Base-by-base conservation (phyloP, 37 sponge, comb jelly and placozoan species). In the Eunapius fragilis region DNA sequence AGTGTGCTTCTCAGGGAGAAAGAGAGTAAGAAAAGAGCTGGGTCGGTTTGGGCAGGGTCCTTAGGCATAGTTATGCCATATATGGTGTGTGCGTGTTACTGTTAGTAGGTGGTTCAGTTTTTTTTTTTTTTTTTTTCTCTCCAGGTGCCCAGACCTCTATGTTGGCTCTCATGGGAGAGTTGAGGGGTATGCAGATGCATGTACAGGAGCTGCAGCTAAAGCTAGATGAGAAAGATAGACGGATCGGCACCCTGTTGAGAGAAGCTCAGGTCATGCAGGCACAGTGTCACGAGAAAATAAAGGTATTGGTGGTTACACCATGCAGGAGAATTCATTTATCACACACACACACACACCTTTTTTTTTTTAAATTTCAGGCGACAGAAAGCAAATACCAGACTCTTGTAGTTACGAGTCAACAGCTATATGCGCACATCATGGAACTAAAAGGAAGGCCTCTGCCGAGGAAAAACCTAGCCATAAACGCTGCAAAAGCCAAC, bases 311-410 rank as follows among this genome's bases (percentile, higher is more conserved):
- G n/a, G n/a, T n/a, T n/a, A n/a, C n/a, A n/a, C n/a, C n/a, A n/a
- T n/a, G n/a, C n/a, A n/a, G n/a, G n/a, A n/a, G n/a, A n/a, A n/a
- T n/a, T n/a, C n/a, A n/a, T n/a, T n/a, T n/a, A n/a, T n/a, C n/a
- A n/a, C n/a, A n/a, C n/a, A n/a, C n/a, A n/a, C n/a, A n/a, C n/a
- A n/a, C n/a, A n/a, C n/a, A n/a, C n/a, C n/a, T n/a, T n/a, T n/a
- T n/a, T n/a, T n/a, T n/a, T 9, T 37, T 4, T 10, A 25, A 25
- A 47, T 38, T 84, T 2, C 36, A 93, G 94, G 84, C 87, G 19
- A 25, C 82, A 3, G 87, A 90, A n/a, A 84, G 79, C 69, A 93
- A 86, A 80, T 93, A 89, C 67, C 24, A 35, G 12, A 70, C 87
- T 37, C 30, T 93, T 34, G 71, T 77, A 38, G 79, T 81, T 41